Base-by-base conservation (phyloP, 1,140 invertebrate genomes). In the Latrodectus geometricus region DNA sequence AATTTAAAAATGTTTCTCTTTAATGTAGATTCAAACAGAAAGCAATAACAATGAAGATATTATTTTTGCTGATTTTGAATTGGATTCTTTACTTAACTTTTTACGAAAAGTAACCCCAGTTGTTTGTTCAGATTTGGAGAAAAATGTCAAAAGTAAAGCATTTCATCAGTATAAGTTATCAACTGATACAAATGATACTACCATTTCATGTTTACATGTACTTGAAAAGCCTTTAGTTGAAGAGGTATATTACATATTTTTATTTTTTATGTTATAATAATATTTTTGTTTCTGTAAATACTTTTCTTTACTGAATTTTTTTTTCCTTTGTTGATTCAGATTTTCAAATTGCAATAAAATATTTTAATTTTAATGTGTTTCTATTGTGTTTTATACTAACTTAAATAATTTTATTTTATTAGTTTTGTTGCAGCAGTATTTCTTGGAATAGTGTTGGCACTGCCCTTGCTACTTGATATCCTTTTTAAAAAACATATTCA, bases 361-460 rank as follows among this genome's bases (percentile, higher is more conserved):
- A 9, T 9, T 69, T 2, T 11, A 69, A 11, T 21, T 69, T n/a
- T 8, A 69, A 69, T 20, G 2, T 11, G 12, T 69, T 20, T 11
- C 21, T 20, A 11, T 69, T 69, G 9, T 11, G 9, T 9, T 23
- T 69, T 69, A 69, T 11, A 15, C 3, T 69, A n/a, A 69, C 4
- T 23, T 15, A 11, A n/a, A 15, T 69, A 15, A 15, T 69, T 9
- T n/a, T n/a, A n/a, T 21, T 80, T 72, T 49, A 17, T 73, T 61
- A 86, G 75, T 83, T 88, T 78, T 65, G 68, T n/a, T 83, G 84
- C 49, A 61, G 20, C 20, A 69, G 21, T 74, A 17, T 87, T 8
- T 86, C 88, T 49, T 88, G 88, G 88, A 88, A 88, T 82, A 82
- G 73, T 23, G 50, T 85, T 88, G 88, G 88, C 66, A 87, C 84